Conservation (phyloP, 2,797 vertebrate genomes). For the Brachyrhaphis roseni region DNA sequence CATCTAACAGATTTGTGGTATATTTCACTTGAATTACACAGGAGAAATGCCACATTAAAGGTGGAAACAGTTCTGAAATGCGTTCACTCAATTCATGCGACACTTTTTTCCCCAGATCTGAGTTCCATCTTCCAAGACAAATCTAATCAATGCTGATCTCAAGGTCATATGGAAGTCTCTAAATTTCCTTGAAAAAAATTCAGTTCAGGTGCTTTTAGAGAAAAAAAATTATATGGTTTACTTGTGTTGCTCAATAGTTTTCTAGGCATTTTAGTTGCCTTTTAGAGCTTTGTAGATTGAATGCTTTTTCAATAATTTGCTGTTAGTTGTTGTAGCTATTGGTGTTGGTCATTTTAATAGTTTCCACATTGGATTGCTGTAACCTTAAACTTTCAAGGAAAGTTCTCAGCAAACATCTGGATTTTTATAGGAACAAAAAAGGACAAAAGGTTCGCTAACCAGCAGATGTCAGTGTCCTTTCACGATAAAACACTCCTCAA, state of each 20-base stretch:
- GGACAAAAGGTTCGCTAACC: constrained; percentile 29
- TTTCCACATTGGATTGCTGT: background rate
- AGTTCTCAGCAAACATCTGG: background rate
- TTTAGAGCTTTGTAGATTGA: background rate
- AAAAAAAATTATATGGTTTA: background rate
- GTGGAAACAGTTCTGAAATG: too few species aligned
- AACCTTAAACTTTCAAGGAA: background rate
- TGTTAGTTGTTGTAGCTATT: background rate
- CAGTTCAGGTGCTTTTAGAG: background rate
- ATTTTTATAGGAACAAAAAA: background rate
- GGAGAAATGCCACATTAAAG: background rate
- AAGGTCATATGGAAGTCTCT: background rate
- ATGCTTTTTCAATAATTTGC: background rate
- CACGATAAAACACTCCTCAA: constrained; percentile 4
- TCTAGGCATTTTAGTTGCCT: background rate
- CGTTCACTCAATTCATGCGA: background rate
- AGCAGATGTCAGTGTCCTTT: constrained; percentile 77
- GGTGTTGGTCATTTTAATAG: background rate
- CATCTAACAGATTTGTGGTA: background rate
- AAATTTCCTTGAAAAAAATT: background rate
- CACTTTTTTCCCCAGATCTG: background rate
- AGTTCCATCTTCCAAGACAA: background rate
- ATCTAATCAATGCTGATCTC: background rate
- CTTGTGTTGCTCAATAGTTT: background rate
- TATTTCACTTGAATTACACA: too few species aligned